Conservation (phyloP, 2,113 vertebrate genomes). For the Coturnix japonica region DNA sequence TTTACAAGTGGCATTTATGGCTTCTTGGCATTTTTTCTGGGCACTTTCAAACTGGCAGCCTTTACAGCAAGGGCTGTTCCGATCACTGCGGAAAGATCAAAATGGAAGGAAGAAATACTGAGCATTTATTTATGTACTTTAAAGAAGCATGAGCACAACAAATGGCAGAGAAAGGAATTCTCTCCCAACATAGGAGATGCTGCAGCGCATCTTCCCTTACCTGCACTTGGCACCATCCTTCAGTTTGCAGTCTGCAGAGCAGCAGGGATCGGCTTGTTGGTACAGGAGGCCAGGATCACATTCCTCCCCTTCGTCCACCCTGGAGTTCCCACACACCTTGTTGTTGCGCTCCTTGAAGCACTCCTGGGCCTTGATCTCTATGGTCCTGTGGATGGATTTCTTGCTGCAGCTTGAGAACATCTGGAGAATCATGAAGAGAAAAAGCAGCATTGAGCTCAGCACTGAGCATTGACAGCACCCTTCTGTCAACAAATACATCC, state of each 20-base stretch:
- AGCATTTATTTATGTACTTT: neutral
- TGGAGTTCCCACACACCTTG: conserved; percentile 95
- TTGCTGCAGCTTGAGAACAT: conserved; percentile 97
- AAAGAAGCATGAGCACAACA: neutral
- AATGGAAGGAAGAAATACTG: neutral
- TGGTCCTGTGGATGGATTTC: conserved; percentile 89
- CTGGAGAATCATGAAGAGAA: conserved; percentile 62
- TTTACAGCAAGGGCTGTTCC: conserved; percentile 95
- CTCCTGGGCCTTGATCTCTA: conserved; percentile 85
- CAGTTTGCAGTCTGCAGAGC: conserved; percentile 86
- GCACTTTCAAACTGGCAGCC: conserved; percentile 86
- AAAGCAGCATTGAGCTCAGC: conserved; percentile 32
- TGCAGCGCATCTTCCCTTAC: conserved; percentile 65
- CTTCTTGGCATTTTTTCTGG: conserved; percentile 91
- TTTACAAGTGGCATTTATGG: conserved; percentile 95
- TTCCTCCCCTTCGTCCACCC: conserved; percentile 94
- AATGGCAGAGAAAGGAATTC: neutral
- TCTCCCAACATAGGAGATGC: neutral
- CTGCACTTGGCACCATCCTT: conserved; percentile 84
- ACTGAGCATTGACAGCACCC: too few species aligned
- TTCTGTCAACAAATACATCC: neutral
- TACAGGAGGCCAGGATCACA: conserved; percentile 94
- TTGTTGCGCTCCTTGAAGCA: conserved; percentile 95
- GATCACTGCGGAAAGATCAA: conserved; percentile 82
- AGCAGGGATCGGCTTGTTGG: conserved; percentile 88